Base-by-base conservation (phyloP, 2,888 invertebrate genomes). In the Lottia gigantea region DNA sequence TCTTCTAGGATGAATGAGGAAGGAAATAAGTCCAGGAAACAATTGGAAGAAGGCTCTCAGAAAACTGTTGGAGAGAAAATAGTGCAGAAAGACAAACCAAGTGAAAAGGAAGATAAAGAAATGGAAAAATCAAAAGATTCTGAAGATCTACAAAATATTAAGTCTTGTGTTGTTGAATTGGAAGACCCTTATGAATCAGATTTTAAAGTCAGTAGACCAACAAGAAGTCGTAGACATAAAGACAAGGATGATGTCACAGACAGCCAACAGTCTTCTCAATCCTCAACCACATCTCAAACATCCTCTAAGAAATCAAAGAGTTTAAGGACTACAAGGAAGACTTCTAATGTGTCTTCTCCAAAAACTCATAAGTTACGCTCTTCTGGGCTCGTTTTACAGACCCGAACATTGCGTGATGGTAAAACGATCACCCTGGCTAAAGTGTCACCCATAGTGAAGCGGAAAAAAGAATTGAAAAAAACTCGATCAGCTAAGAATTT, bases 1-100 rank as follows among this genome's bases (percentile, higher is more conserved):
- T 76, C 76, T 0, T 70, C 70, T 7, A 72, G 71, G 25, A 66
- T 55, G 49, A 64, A 72, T 23, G 61, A 68, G 16, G 61, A 62
- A 62, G 16, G 19, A 23, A 46, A 15, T 16, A 62, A 45, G 16
- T 46, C 68, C 31, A 46, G 19, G 47, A 16, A 61, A 19, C 62
- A 63, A 46, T 12, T 46, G 46, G 71, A 73, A 25, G 67, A 68
- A 62, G 74, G 67, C 64, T 70, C 49, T 19, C n/a, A 62, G 46
- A 19, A 47, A 11, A 47, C 64, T 12, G 46, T 40, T 3, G 62
- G 63, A 47, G n/a, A n/a, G n/a, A n/a, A n/a, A n/a, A n/a, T n/a
- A n/a, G n/a, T n/a, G n/a, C n/a, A n/a, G n/a, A 62, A 46, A 15
- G 69, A 74, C 14, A 68, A 66, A 25, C 47, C 23, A 46, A 19